These are phyloP conservation scores for Willisornis vidua DNA, from an alignment of 2,113 vertebrate species.

Conservation along the genomic window DNA sequence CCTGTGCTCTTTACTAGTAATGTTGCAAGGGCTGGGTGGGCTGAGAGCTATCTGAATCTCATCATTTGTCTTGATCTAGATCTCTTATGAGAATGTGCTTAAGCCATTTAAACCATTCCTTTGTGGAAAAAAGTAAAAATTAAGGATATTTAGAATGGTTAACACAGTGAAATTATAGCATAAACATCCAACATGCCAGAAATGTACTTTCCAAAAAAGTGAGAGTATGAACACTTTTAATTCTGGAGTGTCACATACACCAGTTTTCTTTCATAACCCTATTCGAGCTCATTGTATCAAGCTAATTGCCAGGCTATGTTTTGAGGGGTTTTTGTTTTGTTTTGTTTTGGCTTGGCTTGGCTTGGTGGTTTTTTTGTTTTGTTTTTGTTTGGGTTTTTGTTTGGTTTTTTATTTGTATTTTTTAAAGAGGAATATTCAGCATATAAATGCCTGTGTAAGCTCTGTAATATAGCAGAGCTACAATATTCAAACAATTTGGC, in stretches of 20 bases:
- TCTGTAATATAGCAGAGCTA: constrained; percentile 11
- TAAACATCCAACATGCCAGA: background rate
- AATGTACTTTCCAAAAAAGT: background rate
- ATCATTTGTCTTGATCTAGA: background rate
- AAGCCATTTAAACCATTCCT: background rate
- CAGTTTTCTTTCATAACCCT: background rate
- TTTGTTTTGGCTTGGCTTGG: too few relatives aligned
- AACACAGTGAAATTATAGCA: background rate
- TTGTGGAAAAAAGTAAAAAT: background rate
- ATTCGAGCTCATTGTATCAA: background rate
- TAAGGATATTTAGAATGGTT: background rate
- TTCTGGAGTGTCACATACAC: background rate
- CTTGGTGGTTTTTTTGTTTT: too few relatives aligned
- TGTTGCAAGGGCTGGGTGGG: background rate
- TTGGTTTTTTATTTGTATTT: too few relatives aligned
- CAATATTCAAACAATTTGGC: constrained; percentile 21
- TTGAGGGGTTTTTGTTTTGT: background rate
- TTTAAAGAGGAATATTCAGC: background rate
- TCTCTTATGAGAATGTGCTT: background rate
- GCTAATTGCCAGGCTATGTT: background rate
- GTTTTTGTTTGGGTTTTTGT: too few relatives aligned
- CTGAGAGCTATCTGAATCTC: background rate
- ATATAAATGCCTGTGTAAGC: background rate
- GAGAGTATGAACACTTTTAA: background rate
- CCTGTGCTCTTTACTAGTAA: background rate